Evolutionary conservation across 92 coral and sea anemone species (phyloP).

Genomic region (Palythoa caribaeorum): DNA sequence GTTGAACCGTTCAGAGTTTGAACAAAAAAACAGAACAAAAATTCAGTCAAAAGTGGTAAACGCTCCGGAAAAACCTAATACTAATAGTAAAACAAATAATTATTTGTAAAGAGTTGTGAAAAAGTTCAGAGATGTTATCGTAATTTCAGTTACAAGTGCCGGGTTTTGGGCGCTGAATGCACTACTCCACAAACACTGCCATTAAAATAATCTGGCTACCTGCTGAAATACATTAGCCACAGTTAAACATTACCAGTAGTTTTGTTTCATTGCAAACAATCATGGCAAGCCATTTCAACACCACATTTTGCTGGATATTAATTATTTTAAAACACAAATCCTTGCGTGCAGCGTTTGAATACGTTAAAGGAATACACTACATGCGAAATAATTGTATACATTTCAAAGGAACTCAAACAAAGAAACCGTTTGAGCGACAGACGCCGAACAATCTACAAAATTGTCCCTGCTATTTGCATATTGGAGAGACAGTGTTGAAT

Average conservation of each 20-base stretch:
- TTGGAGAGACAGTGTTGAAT: constrained; percentile 85
- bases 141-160: background rate
- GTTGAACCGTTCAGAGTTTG: background rate
- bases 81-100: background rate
- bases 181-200: background rate
- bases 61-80: background rate
- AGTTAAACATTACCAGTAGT: constrained; percentile 12
- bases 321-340: background rate
- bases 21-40: background rate
- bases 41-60: background rate
- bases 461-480: constrained; percentile 86
- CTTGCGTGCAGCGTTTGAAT: constrained; percentile 28
- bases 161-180: too few relatives aligned
- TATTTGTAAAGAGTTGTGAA: background rate
- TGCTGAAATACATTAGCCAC: constrained; percentile 46
- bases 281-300: background rate
- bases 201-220: constrained; percentile 43
- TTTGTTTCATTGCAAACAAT: background rate
- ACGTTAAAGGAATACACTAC: background rate
- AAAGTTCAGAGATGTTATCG: too few relatives aligned
- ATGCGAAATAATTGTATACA: constrained; percentile 43
- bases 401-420: constrained; percentile 62
- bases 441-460: constrained; percentile 80
- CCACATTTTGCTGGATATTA: background rate
- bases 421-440: constrained; percentile 70